A percentile compares a stretch with the other conserved stretches of the same genome.
Conservation (phyloP, 64 coral and sea anemone species). For the Porites australiensis region DNA sequence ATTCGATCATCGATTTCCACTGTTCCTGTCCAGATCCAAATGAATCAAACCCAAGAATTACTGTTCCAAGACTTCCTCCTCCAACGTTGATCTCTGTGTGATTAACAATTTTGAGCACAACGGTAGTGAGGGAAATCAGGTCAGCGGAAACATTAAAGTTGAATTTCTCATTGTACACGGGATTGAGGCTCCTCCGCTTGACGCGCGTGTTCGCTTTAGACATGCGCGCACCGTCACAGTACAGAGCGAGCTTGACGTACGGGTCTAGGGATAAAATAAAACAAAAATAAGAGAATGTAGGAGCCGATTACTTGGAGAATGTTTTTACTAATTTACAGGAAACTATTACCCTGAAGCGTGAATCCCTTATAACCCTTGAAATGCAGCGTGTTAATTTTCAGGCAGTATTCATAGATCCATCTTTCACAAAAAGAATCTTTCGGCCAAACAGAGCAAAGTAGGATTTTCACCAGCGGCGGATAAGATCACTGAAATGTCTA, state of each 20-base stretch:
- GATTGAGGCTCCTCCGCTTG: constrained; percentile 85
- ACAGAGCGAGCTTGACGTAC: constrained; percentile 91
- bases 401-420: too few relatives aligned
- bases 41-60: constrained; percentile 89
- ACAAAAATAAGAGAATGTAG: too few relatives aligned
- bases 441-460: too few relatives aligned
- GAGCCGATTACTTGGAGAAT: too few relatives aligned
- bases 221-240: constrained; percentile 85
- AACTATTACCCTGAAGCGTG: too few relatives aligned
- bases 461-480: too few relatives aligned
- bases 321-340: too few relatives aligned
- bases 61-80: constrained; percentile 70
- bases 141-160: constrained; percentile 96
- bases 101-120: constrained; percentile 89
- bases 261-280: constrained; percentile 66
- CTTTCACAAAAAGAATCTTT: too few relatives aligned
- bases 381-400: too few relatives aligned
- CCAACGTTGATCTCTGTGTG: constrained; percentile 71
- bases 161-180: constrained; percentile 97
- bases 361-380: too few relatives aligned
- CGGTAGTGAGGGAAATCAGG: constrained; percentile 94
- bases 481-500: too few relatives aligned
- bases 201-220: constrained; percentile 92
- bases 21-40: constrained; percentile 92
- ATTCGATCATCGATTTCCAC: constrained; percentile 95